These are phyloP conservation scores for Artibeus jamaicensis DNA, from an alignment of 2,797 vertebrate genomes.

Conservation along the genomic window DNA sequence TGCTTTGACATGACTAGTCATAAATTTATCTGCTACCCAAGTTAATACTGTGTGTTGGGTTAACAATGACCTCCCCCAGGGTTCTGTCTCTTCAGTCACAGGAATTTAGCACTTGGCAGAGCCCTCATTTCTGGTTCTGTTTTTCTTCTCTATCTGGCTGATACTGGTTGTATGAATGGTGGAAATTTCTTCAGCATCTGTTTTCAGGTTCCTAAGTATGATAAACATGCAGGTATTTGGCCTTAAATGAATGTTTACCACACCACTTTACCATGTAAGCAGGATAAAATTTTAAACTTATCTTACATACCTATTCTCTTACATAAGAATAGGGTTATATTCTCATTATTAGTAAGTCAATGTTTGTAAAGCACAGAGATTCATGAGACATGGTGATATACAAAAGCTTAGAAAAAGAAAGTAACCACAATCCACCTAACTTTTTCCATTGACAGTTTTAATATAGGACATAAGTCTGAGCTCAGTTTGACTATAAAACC, in stretches of 20 bases:
- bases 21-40: neutral
- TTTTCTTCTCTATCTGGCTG: neutral
- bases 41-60: neutral
- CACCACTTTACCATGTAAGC: neutral
- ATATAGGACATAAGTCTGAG: neutral
- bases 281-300: neutral
- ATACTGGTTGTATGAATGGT: neutral
- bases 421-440: neutral
- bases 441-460: neutral
- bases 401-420: slow-evolving; percentile 18
- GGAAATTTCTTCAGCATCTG: neutral
- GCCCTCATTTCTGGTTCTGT: neutral
- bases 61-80: neutral
- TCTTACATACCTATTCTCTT: neutral
- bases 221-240: neutral
- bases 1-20: neutral
- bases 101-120: neutral
- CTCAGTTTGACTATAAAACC: slow-evolving; percentile 5
- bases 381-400: neutral
- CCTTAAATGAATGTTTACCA: neutral
- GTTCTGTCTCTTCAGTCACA: neutral
- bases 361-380: neutral
- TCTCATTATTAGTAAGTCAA: neutral
- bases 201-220: neutral
- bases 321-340: neutral